Evolutionary conservation across 1,140 invertebrate genomes (phyloP).

Genomic region (Drosophila nigrodunni): DNA sequence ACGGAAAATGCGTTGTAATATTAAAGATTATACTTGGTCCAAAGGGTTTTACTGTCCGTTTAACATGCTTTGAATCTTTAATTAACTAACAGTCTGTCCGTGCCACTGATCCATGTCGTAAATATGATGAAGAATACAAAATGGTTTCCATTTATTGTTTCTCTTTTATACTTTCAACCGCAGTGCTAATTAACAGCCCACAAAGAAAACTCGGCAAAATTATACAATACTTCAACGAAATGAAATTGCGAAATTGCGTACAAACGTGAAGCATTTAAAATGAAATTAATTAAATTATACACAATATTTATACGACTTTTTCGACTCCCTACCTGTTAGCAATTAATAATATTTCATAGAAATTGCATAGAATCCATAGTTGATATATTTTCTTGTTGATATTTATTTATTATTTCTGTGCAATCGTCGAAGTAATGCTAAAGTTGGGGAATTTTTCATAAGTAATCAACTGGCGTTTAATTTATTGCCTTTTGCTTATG

Average conservation of each 20-base stretch:
- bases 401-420: not conserved
- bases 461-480: constrained; percentile 42
- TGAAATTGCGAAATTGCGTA: not conserved
- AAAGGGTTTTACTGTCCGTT: not conserved
- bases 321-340: too few relatives aligned
- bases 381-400: not conserved
- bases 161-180: constrained; percentile 12
- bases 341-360: not conserved
- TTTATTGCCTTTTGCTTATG: constrained; percentile 49
- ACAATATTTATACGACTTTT: not conserved
- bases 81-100: constrained; percentile 29
- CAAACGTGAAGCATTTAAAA: constrained; percentile 13
- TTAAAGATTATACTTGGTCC: constrained; percentile 9
- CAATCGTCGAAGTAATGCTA: not conserved
- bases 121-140: constrained; percentile 30
- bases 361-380: not conserved
- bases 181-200: constrained; percentile 30
- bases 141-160: constrained; percentile 14
- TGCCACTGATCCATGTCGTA: constrained; percentile 19
- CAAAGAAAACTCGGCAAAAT: constrained; percentile 16
- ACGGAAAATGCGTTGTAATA: constrained; percentile 12
- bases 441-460: not conserved
- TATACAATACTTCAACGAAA: constrained; percentile 6
- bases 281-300: constrained; percentile 8
- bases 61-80: constrained; percentile 4